Base-by-base conservation (phyloP, 1,140 invertebrate species). In the Condylostylus longicornis region DNA sequence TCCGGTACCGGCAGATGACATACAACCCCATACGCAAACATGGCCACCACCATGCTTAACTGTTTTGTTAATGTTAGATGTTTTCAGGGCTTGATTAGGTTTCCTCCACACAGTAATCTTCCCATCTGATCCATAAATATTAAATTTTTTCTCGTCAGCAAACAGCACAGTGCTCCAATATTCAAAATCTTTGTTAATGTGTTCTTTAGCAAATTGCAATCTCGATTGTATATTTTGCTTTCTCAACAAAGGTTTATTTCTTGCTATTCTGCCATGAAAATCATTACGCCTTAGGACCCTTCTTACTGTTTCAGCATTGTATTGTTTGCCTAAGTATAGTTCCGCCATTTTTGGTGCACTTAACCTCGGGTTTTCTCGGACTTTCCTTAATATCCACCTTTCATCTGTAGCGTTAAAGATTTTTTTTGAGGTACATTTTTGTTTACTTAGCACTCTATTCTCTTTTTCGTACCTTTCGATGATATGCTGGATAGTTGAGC, bases 1-100 rank as follows among this genome's bases (percentile, higher is more conserved):
- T n/a, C 51, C 50, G 2, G 54, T 44, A 19, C 48, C 52, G 27
- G 21, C 22, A 4, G 37, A 28, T 12, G 42, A 34, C 35, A 62
- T 49, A 31, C 42, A 50, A 14, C 49, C 60, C 54, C 56, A 62
- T n/a, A 57, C 47, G 50, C 61, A 55, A 8, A 55, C 36, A 23
- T 21, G 33, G 20, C 52, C 50, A 14, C 53, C 49, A 29, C 54
- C 50, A 38, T 60, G 51, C 42, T 63, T 63, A 10, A 63, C 48
- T 3, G 61, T 62, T 23, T 48, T 14, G n/a, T 28, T 37, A 12
- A 44, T 34, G 42, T 51, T 28, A n/a, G n/a, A n/a, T n/a, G n/a
- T n/a, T n/a, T n/a, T n/a, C n/a, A n/a, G n/a, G n/a, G n/a, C n/a
- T n/a, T n/a, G n/a, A n/a, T n/a, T n/a, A n/a, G n/a, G n/a, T n/a